phyloP scores from a whole-genome alignment of 2,888 invertebrate species.

The Boloria euphrosyne region DNA sequence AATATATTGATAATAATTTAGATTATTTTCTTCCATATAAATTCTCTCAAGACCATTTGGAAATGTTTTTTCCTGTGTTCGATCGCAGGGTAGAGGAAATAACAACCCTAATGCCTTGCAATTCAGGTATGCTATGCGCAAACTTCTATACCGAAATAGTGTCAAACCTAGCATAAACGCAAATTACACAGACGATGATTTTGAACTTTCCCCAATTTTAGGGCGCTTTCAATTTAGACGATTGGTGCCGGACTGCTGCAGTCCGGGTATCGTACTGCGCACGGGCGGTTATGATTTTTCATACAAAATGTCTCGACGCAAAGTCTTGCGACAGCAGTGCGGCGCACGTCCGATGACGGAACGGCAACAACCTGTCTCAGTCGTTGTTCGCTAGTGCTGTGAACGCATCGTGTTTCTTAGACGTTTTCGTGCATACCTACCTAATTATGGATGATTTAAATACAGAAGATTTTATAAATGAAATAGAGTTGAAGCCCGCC shows the following conservation, averaged over 20 bases:
- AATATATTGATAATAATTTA: conserved; percentile 12
- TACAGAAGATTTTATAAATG: conserved; percentile 5
- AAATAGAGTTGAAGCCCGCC: neutral
- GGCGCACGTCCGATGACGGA: conserved; percentile 8
- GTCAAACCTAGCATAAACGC: conserved; percentile 10
- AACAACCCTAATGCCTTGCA: neutral
- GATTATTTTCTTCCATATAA: conserved; percentile 16
- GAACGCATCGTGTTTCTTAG: conserved; percentile 9
- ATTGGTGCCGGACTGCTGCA: conserved; percentile 5
- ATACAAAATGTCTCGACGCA: conserved; percentile 9
- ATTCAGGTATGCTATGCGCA: conserved; percentile 11
- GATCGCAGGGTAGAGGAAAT: neutral
- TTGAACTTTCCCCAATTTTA: conserved; percentile 4
- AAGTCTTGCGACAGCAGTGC: conserved; percentile 8
- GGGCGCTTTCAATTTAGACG: neutral
- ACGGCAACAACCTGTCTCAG: conserved; percentile 4
- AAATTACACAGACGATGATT: conserved; percentile 5
- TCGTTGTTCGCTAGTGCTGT: conserved; percentile 1
- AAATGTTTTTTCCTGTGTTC: conserved; percentile 11
- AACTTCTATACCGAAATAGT: conserved; percentile 4
- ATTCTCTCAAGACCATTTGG: conserved; percentile 18
- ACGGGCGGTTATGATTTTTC: conserved; percentile 9
- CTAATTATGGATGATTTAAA: conserved; percentile 4
- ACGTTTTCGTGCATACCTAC: neutral
- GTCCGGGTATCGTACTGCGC: conserved; percentile 8